Percentiles rank a stretch among this genome's conserved stretches.
phyloP scores from a whole-genome alignment of 2,888 invertebrate genomes.

The Nomada hirtipes region DNA sequence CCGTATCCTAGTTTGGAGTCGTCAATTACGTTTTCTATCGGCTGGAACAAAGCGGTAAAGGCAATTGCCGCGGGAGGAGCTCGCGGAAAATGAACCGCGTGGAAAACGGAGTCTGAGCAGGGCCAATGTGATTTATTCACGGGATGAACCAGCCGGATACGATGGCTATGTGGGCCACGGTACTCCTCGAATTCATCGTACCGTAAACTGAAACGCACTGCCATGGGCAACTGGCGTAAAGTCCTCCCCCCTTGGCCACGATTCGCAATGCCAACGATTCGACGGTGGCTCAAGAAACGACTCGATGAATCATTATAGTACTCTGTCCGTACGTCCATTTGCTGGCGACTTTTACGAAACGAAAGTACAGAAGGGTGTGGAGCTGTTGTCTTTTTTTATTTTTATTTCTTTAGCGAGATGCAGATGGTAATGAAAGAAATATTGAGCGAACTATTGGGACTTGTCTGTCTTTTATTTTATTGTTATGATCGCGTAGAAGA shows the following conservation, averaged over 20 bases:
- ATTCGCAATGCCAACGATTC: conserved; percentile 32
- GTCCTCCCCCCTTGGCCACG: conserved; percentile 48
- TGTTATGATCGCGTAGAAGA: too few relatives aligned
- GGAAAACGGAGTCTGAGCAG: conserved; percentile 24
- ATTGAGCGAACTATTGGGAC: too few relatives aligned
- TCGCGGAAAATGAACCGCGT: conserved; percentile 43
- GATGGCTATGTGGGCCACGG: conserved; percentile 67
- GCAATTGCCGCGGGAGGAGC: conserved; percentile 18
- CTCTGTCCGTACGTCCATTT: background rate
- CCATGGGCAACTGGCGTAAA: conserved; percentile 68
- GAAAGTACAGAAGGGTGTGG: background rate
- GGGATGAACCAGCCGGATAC: conserved; percentile 58
- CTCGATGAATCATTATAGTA: conserved; percentile 37
- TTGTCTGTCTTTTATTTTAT: too few relatives aligned
- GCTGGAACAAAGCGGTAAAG: conserved; percentile 37
- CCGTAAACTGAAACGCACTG: conserved; percentile 70
- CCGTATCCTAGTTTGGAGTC: conserved; percentile 20
- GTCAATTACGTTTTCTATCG: conserved; percentile 43
- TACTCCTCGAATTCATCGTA: conserved; percentile 69
- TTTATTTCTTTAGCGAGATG: background rate
- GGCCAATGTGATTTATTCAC: conserved; percentile 47
- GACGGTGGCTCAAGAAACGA: conserved; percentile 16
- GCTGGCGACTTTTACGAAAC: conserved; percentile 16
- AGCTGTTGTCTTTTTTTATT: too few relatives aligned
- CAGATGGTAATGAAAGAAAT: too few relatives aligned